Evolutionary conservation across 2,797 vertebrate species (phyloP), one percentile per base, ranked within the genome.

Genomic region (Crocodylus rhombifer): DNA sequence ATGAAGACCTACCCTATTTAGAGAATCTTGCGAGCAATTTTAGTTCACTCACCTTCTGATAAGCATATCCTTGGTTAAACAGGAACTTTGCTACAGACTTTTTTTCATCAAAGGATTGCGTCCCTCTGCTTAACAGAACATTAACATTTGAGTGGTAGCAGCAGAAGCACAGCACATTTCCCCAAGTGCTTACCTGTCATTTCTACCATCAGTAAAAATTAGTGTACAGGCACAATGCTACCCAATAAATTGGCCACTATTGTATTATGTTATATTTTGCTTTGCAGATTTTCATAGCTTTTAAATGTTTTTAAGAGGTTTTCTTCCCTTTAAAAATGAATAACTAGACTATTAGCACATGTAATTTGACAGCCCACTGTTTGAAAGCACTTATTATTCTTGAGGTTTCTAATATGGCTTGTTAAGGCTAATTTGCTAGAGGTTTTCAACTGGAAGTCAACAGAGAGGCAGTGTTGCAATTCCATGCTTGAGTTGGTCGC

Each of bases 351-450:
- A 30, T 18, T 61, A 51, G 2, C 64, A 18, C 80, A 78, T 60
- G 1, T 86, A 64, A 95, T 88, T 86, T 88, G 85, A 77, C 85
- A 92, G 1, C 82, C 71, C 79, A 23, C 64, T 78, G 33, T 69
- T 93, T 91, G 55, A 82, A 93, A 77, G 71, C 33, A 65, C 56
- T 77, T 71, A 2, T 82, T 79, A 63, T 20, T 88, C 82, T 88
- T 88, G 67, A 61, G 82, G 63, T 82, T 95, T 95, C 91, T 86
- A 67, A 89, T 69, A 14, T 3, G 83, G 74, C 77, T 92, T 83
- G 85, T 77, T 91, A 83, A 85, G 92, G 92, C 86, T 51, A 26
- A 86, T 64, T 71, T 58, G 20, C 4, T 78, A n/a, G 89, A 79
- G 42, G 56, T 87, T 92, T 95, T 67, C 88, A 57, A 77, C 69